Evolutionary conservation across 2,888 invertebrate species (phyloP).

Genomic region (Clostera curtula): DNA sequence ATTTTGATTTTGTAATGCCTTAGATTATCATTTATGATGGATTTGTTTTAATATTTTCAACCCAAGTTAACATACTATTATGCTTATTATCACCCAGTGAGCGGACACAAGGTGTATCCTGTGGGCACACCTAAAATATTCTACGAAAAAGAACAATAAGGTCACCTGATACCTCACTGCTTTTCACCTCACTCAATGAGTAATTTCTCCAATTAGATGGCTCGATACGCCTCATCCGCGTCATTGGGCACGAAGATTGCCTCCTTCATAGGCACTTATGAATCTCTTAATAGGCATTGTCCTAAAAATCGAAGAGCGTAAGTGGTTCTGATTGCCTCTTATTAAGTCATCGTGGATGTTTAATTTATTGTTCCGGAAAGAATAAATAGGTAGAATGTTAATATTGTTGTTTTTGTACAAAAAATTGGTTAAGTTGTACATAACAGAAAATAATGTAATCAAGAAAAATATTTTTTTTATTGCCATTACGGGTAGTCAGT

Average conservation of each 20-base stretch:
- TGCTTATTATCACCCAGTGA: not conserved
- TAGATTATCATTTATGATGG: too few relatives aligned
- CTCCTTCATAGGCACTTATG: constrained; percentile 20
- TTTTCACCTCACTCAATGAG: constrained; percentile 38
- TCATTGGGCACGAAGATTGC: constrained; percentile 52
- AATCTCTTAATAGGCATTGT: constrained; percentile 23
- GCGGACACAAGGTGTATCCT: not conserved
- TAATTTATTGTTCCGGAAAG: too few relatives aligned
- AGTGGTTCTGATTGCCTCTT: constrained; percentile 11
- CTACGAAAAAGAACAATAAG: constrained; percentile 6
- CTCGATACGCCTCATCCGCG: constrained; percentile 43
- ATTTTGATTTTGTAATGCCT: too few relatives aligned
- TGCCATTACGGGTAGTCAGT: too few relatives aligned
- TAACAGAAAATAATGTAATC: too few relatives aligned
- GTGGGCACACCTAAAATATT: not conserved
- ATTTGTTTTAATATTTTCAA: too few relatives aligned
- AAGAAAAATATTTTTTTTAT: too few relatives aligned
- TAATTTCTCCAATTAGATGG: constrained; percentile 62
- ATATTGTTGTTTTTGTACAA: too few relatives aligned
- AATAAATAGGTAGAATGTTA: too few relatives aligned
- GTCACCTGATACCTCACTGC: constrained; percentile 18
- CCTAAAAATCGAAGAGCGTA: constrained; percentile 17
- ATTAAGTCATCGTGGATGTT: constrained; percentile 8
- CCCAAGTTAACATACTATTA: too few relatives aligned
- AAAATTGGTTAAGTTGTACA: too few relatives aligned